Conservation (phyloP, 1,140 invertebrate genomes). For the Xylocopa sonorina region DNA sequence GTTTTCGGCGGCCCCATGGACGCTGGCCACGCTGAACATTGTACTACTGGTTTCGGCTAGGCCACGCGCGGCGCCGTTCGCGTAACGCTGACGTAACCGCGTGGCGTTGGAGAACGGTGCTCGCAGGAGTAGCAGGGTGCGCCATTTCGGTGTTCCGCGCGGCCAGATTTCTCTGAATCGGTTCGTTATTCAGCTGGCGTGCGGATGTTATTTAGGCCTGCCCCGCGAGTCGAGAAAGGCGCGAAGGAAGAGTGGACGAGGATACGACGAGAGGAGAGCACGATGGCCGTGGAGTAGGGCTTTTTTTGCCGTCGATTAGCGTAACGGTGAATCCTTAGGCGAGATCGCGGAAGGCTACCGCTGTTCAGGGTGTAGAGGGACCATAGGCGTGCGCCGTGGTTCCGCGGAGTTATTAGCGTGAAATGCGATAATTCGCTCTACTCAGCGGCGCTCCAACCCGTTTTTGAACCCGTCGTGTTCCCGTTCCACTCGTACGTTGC, state of each 20-base stretch:
- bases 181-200: too few relatives aligned
- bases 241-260: not conserved
- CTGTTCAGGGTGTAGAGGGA: not conserved
- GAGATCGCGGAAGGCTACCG: slow-evolving; percentile 48
- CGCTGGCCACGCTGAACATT: too few relatives aligned
- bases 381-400: not conserved
- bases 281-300: slow-evolving; percentile 1
- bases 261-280: slow-evolving; percentile 7
- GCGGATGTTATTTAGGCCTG: too few relatives aligned
- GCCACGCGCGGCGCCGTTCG: not conserved
- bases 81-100: not conserved
- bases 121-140: too few relatives aligned
- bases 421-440: not conserved
- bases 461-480: too few relatives aligned
- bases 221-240: too few relatives aligned
- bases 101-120: too few relatives aligned
- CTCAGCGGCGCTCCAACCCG: not conserved
- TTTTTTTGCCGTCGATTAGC: slow-evolving; percentile 51
- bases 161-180: too few relatives aligned
- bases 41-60: not conserved
- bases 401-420: not conserved
- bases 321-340: slow-evolving; percentile 60
- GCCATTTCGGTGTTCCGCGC: too few relatives aligned
- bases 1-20: not conserved
- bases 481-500: too few relatives aligned